A percentile compares a stretch with the other conserved stretches of the same genome.
Evolutionary conservation across 2,113 vertebrate species (phyloP).

Genomic region (Turdus rufiventris): DNA sequence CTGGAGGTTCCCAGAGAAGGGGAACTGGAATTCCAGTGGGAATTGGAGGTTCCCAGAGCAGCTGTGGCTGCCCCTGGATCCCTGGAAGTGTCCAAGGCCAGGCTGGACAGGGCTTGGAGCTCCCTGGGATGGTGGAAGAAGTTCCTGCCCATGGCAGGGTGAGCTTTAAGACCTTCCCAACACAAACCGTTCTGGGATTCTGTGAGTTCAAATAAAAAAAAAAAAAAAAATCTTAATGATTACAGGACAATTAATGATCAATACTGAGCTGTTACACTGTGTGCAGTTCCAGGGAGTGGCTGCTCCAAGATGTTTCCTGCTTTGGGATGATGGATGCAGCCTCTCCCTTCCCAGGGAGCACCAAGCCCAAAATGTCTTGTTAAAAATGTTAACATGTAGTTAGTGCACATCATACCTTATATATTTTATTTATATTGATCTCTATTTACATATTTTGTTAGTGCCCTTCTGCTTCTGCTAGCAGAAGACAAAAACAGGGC

Average conservation of each 20-base stretch:
- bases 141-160: neutral
- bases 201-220: neutral
- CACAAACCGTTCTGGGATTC: neutral
- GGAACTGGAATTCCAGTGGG: no score
- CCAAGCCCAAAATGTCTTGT: neutral
- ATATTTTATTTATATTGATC: neutral
- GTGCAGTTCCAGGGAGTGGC: neutral
- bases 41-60: neutral
- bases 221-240: neutral
- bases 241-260: neutral
- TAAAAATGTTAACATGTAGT: neutral
- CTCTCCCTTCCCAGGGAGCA: neutral
- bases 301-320: neutral
- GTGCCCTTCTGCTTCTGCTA: neutral
- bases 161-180: neutral
- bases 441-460: neutral
- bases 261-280: neutral
- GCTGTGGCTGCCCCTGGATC: neutral
- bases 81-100: neutral
- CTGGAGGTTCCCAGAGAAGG: neutral
- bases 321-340: neutral
- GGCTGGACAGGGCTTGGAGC: neutral
- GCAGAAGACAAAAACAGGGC: neutral
- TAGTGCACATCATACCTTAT: neutral
- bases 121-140: rapidly evolving